A percentile compares a stretch with the other conserved stretches of the same genome.
Conservation (phyloP, 2,888 invertebrate genomes). For the Andricus curvator region DNA sequence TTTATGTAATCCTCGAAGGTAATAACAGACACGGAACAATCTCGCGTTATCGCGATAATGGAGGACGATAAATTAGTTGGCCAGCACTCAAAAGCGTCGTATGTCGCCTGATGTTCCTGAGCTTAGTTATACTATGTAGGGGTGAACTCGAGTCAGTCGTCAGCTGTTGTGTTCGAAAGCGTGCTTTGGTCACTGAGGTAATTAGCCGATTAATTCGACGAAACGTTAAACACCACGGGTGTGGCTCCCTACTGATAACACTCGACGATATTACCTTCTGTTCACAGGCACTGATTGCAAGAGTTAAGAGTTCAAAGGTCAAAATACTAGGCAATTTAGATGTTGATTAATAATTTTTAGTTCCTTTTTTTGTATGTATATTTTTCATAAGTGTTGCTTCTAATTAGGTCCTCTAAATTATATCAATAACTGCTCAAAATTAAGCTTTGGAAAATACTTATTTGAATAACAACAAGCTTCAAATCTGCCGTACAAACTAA, state of each 20-base stretch:
- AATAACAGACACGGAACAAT: conserved; percentile 69
- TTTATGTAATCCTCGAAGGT: conserved; percentile 43
- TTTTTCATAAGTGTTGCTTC: no score
- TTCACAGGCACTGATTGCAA: conserved; percentile 1
- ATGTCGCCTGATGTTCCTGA: conserved; percentile 8
- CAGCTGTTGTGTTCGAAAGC: conserved; percentile 12
- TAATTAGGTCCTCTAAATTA: no score
- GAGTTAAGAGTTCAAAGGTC: conserved; percentile 3
- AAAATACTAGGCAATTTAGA: background rate
- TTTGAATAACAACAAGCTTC: no score
- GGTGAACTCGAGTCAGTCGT: background rate
- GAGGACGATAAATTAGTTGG: conserved; percentile 64
- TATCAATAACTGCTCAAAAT: no score
- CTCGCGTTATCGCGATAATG: conserved; percentile 63
- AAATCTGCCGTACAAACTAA: no score
- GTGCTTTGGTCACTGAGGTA: conserved; percentile 45
- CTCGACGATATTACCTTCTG: conserved; percentile 19
- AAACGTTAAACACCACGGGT: conserved; percentile 53
- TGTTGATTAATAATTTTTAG: background rate
- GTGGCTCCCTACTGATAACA: conserved; percentile 42
- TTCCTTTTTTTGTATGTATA: background rate
- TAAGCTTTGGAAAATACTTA: no score
- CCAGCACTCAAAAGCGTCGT: conserved; percentile 14
- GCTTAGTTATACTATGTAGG: background rate
- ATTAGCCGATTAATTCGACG: conserved; percentile 59